These are phyloP conservation scores for Standfussiana lucernea DNA, from an alignment of 2,888 invertebrate genomes.

Conservation along the genomic window DNA sequence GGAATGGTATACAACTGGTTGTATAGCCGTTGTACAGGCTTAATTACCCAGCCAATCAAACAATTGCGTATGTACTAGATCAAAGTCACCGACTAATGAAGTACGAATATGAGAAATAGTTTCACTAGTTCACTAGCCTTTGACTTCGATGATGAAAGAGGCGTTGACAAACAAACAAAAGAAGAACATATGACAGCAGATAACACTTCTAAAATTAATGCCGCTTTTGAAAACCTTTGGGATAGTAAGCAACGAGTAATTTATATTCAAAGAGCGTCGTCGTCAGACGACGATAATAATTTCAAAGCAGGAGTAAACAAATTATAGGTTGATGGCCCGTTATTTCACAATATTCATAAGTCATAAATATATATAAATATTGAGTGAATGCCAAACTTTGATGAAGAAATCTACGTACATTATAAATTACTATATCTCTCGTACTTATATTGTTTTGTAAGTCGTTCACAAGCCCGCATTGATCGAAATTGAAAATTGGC, in stretches of 20 bases:
- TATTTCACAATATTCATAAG: constrained; percentile 44
- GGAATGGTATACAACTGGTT: not conserved
- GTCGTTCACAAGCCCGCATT: constrained; percentile 2
- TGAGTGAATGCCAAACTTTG: constrained; percentile 64
- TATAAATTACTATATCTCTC: constrained; percentile 13
- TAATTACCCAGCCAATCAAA: constrained; percentile 19
- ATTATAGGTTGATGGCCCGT: constrained; percentile 49
- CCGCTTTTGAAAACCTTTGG: not conserved
- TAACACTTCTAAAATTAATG: not conserved
- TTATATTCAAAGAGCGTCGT: constrained; percentile 9
- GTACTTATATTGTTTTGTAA: not conserved
- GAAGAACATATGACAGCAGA: not conserved
- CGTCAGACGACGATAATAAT: constrained; percentile 11
- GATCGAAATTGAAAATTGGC: constrained; percentile 1
- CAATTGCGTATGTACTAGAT: not conserved
- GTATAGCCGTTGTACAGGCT: not conserved
- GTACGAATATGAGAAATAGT: constrained; percentile 11
- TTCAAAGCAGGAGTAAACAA: constrained; percentile 41
- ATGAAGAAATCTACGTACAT: constrained; percentile 26
- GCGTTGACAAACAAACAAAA: not conserved
- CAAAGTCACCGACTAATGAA: not conserved
- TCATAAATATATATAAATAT: constrained; percentile 49
- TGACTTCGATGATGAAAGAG: constrained; percentile 15
- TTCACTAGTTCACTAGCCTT: not conserved
- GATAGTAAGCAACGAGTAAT: not conserved